These are phyloP conservation scores for Hydrochoerus hydrochaeris DNA, from an alignment of 2,113 vertebrate species.

Conservation along the genomic window DNA sequence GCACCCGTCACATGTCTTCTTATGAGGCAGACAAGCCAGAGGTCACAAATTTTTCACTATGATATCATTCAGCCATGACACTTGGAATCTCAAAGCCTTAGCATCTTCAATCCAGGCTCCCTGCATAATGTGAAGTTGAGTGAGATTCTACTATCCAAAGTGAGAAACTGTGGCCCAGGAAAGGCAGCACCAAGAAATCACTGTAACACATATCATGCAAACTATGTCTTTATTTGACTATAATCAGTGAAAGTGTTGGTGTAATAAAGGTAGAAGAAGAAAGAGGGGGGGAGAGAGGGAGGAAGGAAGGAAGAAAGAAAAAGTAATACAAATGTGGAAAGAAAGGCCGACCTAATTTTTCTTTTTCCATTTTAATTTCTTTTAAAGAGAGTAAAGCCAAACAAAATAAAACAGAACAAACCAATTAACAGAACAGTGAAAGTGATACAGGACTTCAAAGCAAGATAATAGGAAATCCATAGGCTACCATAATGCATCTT, in stretches of 20 bases:
- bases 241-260: slow-evolving; percentile 84
- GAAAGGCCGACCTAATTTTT: not conserved
- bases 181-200: slow-evolving; percentile 82
- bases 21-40: not conserved
- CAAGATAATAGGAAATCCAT: too few species aligned
- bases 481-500: too few species aligned
- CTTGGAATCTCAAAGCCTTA: slow-evolving; percentile 88
- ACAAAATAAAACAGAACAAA: too few species aligned
- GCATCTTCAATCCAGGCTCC: slow-evolving; percentile 96
- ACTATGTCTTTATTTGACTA: slow-evolving; percentile 70
- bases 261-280: slow-evolving; percentile 72
- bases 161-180: slow-evolving; percentile 80
- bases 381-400: too few species aligned
- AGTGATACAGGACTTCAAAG: too few species aligned
- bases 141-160: slow-evolving; percentile 80
- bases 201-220: slow-evolving; percentile 79
- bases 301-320: not conserved
- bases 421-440: too few species aligned
- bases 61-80: not conserved
- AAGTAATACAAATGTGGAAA: not conserved
- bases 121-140: slow-evolving; percentile 92
- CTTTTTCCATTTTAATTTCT: too few species aligned
- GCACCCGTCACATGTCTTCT: slow-evolving; percentile 87
- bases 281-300: not conserved
- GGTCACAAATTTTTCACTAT: not conserved